These are phyloP conservation scores for Drosophila tani DNA, from an alignment of 1,140 invertebrate species.

Conservation along the genomic window DNA sequence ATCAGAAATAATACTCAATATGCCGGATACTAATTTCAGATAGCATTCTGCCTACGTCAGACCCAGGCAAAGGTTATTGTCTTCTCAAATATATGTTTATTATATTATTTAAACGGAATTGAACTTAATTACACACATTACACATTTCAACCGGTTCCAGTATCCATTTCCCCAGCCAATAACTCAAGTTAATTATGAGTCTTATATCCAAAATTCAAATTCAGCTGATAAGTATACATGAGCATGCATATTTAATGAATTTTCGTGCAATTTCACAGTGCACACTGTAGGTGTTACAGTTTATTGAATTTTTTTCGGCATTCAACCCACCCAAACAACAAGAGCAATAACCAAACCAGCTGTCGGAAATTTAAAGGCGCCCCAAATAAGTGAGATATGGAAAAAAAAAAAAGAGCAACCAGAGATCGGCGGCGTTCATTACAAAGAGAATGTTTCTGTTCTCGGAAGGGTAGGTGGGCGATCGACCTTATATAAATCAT, in stretches of 20 bases:
- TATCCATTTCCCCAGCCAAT: neutral
- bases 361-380: slow-evolving; percentile 23
- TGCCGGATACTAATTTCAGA: no score
- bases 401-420: slow-evolving; percentile 16
- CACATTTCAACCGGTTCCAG: neutral
- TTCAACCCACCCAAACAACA: neutral
- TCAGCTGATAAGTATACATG: no score
- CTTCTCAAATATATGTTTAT: neutral
- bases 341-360: slow-evolving; percentile 11
- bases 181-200: neutral
- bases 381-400: slow-evolving; percentile 15
- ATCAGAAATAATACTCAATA: no score
- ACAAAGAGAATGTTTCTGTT: slow-evolving; percentile 13
- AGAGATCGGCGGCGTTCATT: slow-evolving; percentile 4
- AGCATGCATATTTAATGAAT: neutral
- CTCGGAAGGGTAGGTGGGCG: slow-evolving; percentile 12
- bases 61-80: neutral
- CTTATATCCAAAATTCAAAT: no score
- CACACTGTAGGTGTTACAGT: slow-evolving; percentile 19
- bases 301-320: slow-evolving; percentile 10
- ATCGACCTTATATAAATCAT: slow-evolving; percentile 36
- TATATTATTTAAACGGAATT: neutral
- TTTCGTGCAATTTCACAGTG: neutral
- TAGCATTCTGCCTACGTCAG: no score
- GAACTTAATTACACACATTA: neutral